A percentile compares a stretch with the other conserved stretches of the same genome.
Conservation (phyloP, 2,113 vertebrate genomes). For the Pseudopipra pipra region DNA sequence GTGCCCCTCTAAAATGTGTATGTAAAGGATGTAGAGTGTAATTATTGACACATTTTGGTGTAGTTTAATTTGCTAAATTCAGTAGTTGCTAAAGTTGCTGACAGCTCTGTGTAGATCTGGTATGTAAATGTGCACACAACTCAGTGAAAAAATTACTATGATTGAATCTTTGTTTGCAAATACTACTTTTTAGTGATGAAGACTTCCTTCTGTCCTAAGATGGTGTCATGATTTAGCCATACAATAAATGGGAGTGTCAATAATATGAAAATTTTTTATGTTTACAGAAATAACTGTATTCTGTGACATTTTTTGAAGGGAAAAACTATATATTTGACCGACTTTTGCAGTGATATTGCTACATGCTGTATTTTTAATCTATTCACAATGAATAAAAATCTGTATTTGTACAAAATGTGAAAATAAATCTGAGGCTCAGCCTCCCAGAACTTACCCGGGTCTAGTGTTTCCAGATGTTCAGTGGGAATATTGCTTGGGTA, state of each 20-base stretch:
- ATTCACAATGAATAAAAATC: conserved; percentile 58
- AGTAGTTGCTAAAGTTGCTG: not conserved
- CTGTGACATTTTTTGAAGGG: not conserved
- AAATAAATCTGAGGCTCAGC: not conserved
- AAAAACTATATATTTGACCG: not conserved
- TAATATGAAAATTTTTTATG: not conserved
- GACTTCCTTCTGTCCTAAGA: not conserved
- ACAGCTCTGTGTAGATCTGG: not conserved
- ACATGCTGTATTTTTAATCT: conserved; percentile 50
- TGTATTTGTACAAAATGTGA: not conserved
- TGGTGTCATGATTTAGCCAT: not conserved
- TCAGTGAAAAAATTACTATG: not conserved
- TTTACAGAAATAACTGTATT: conserved; percentile 31
- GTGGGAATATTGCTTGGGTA: not conserved
- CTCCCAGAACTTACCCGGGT: not conserved
- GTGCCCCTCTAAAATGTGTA: not conserved
- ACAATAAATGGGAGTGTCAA: not conserved
- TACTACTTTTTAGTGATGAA: not conserved
- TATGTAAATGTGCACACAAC: not conserved
- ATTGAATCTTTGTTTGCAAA: not conserved
- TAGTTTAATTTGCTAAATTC: conserved; percentile 5
- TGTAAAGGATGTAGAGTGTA: not conserved
- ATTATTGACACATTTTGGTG: not conserved
- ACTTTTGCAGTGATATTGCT: not conserved
- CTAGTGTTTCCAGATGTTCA: not conserved